phyloP scores from a whole-genome alignment of 2,113 vertebrate genomes.

The Chascanopsetta lugubris region DNA sequence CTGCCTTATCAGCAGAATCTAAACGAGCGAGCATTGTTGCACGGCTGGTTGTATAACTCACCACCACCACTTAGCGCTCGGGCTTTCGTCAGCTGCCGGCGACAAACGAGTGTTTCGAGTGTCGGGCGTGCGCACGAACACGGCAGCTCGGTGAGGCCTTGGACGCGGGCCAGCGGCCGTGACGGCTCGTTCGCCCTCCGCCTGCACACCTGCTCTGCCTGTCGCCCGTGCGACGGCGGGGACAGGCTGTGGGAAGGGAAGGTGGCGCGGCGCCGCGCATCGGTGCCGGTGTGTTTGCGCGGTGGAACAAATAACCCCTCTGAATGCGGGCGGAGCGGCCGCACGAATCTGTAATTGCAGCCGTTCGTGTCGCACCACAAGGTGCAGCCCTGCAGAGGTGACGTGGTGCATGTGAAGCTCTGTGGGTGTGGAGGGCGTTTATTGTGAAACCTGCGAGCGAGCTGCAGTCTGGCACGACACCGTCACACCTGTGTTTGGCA shows the following conservation, averaged over 20 bases:
- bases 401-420: neutral
- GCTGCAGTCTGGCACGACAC: constrained; percentile 7
- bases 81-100: constrained; percentile 1
- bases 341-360: neutral
- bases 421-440: constrained; percentile 39
- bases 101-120: neutral
- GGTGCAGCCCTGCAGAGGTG: constrained; percentile 18
- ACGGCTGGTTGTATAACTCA: neutral
- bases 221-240: constrained; percentile 52
- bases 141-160: constrained; percentile 10
- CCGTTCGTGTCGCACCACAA: constrained; percentile 4
- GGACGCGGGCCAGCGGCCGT: constrained; percentile 32
- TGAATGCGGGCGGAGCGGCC: neutral
- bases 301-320: constrained; percentile 12
- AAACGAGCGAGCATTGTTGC: neutral
- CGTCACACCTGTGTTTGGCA: constrained; percentile 30
- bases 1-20: constrained; percentile 3
- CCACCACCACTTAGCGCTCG: neutral
- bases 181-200: constrained; percentile 21
- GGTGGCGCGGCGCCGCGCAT: no score
- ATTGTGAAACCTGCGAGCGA: constrained; percentile 13
- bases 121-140: constrained; percentile 11
- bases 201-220: constrained; percentile 2
- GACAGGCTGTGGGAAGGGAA: constrained; percentile 61
- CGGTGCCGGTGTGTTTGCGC: no score